These are phyloP conservation scores for Oryzias sinensis DNA, from an alignment of 2,797 vertebrate genomes.

Conservation along the genomic window DNA sequence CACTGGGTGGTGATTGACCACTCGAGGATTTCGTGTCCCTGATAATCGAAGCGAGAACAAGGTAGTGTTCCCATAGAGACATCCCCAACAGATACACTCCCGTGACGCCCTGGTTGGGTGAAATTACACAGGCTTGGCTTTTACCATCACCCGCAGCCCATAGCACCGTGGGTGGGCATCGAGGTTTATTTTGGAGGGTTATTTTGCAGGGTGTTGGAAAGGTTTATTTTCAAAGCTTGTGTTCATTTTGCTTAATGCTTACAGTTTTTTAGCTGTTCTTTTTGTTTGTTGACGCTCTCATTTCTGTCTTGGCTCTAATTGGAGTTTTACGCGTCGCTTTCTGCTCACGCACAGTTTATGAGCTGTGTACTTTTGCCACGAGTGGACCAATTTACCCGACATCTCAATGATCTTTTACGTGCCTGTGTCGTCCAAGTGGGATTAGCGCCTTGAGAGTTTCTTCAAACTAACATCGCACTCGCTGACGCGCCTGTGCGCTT, in stretches of 20 bases:
- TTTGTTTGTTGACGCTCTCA: too few species aligned
- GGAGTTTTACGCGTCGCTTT: background rate
- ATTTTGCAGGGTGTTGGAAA: too few species aligned
- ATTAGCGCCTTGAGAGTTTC: slow-evolving; percentile 14
- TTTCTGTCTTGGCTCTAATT: background rate
- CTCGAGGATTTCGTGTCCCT: slow-evolving; percentile 21
- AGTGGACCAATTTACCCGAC: slow-evolving; percentile 26
- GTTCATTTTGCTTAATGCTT: too few species aligned
- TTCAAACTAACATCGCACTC: slow-evolving; percentile 1
- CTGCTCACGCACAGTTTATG: background rate
- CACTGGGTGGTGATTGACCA: slow-evolving; percentile 25
- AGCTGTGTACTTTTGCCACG: slow-evolving; percentile 1
- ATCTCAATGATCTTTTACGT: slow-evolving; percentile 28
- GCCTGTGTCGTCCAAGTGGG: slow-evolving; percentile 4
- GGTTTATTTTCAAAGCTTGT: too few species aligned
- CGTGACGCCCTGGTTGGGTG: slow-evolving; percentile 43
- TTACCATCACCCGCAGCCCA: slow-evolving; percentile 1
- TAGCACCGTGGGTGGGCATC: too few species aligned
- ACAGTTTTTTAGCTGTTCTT: too few species aligned
- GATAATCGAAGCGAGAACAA: slow-evolving; percentile 28
- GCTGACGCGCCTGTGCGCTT: background rate
- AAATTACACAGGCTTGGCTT: slow-evolving; percentile 5
- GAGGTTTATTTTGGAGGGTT: too few species aligned
- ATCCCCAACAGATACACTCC: slow-evolving; percentile 65
- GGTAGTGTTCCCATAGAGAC: slow-evolving; percentile 73